These are phyloP conservation scores for Cepaea hortensis DNA, from an alignment of 2,888 invertebrate species.

Conservation along the genomic window DNA sequence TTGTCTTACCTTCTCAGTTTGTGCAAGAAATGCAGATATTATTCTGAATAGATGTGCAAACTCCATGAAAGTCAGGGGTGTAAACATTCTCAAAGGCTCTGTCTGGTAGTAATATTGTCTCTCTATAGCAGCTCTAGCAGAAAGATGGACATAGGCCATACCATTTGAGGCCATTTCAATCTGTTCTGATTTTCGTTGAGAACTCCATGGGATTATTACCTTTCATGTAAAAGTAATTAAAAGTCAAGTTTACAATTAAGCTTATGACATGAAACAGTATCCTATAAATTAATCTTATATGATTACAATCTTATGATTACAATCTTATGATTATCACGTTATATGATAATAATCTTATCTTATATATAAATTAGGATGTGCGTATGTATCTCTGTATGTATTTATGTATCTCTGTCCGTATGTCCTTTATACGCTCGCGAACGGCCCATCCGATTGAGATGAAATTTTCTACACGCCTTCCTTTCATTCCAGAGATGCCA, in stretches of 20 bases:
- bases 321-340: too few species aligned
- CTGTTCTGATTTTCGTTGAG: slow-evolving; percentile 63
- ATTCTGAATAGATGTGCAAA: slow-evolving; percentile 73
- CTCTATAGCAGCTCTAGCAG: slow-evolving; percentile 67
- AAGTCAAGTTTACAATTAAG: neutral
- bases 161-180: slow-evolving; percentile 66
- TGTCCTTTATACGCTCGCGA: too few species aligned
- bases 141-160: slow-evolving; percentile 74
- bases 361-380: too few species aligned
- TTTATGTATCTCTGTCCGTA: too few species aligned
- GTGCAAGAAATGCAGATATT: slow-evolving; percentile 67
- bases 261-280: neutral
- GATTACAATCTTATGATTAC: too few species aligned
- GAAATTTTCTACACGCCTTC: too few species aligned
- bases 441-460: too few species aligned
- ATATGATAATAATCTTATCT: too few species aligned
- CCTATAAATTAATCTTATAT: too few species aligned
- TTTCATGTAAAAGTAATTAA: slow-evolving; percentile 44
- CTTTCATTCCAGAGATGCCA: too few species aligned
- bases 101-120: slow-evolving; percentile 71
- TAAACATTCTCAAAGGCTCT: slow-evolving; percentile 68
- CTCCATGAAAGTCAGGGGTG: slow-evolving; percentile 73
- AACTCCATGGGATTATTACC: slow-evolving; percentile 71
- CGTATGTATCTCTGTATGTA: too few species aligned
- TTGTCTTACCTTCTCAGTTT: slow-evolving; percentile 68